These are phyloP conservation scores for Panagrolaimus sp. DNA, from an alignment of 1,140 invertebrate species.

Conservation along the genomic window DNA sequence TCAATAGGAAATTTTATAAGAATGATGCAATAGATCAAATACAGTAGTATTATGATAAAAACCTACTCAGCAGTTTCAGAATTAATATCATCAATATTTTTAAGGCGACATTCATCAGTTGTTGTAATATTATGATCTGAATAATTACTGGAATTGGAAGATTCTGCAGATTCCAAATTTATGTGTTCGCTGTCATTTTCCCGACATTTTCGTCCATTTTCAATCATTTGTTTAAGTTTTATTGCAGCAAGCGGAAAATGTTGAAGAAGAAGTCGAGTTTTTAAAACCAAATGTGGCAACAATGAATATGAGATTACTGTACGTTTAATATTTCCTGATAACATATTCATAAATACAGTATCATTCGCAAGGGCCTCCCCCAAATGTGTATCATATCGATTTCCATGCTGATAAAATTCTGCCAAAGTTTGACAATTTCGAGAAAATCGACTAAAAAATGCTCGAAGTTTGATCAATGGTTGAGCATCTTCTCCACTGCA, in stretches of 20 bases:
- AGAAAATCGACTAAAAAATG: constrained; percentile 49
- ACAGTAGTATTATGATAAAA: background rate
- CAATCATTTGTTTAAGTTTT: constrained; percentile 31
- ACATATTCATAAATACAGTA: constrained; percentile 52
- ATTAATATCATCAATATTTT: constrained; percentile 10
- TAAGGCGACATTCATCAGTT: constrained; percentile 9
- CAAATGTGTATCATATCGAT: constrained; percentile 23
- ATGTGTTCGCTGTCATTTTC: background rate
- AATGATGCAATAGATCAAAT: background rate
- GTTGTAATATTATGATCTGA: background rate
- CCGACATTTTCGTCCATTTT: background rate
- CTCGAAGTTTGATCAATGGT: constrained; percentile 35
- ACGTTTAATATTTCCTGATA: constrained; percentile 22
- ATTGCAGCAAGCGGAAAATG: constrained; percentile 57
- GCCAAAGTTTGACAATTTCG: constrained; percentile 35
- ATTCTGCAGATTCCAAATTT: background rate
- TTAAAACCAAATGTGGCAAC: constrained; percentile 54
- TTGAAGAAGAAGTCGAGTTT: constrained; percentile 55
- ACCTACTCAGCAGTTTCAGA: constrained; percentile 8
- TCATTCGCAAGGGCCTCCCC: constrained; percentile 53
- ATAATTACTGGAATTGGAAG: too few relatives aligned
- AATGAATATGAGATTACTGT: constrained; percentile 35
- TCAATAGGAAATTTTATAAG: too few relatives aligned
- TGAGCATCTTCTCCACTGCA: constrained; percentile 21
- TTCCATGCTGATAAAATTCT: constrained; percentile 14